Evolutionary conservation across 2,797 vertebrate species (phyloP).

Genomic region (Echiichthys vipera): DNA sequence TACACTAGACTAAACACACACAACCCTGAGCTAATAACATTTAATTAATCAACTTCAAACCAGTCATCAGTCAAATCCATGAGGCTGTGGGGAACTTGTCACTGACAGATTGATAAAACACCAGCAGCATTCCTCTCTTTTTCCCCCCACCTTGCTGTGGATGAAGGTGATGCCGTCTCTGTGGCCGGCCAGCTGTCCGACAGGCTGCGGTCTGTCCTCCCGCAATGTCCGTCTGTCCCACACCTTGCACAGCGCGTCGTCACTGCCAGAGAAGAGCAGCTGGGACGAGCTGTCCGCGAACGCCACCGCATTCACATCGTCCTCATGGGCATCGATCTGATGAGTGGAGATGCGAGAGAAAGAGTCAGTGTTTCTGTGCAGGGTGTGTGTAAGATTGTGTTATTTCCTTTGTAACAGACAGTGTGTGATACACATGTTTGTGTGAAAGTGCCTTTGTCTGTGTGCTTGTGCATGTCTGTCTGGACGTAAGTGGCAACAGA

Average conservation of each 20-base stretch:
- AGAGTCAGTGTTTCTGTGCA: constrained; percentile 20
- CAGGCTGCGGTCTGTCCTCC: constrained; percentile 92
- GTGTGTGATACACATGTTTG: not conserved
- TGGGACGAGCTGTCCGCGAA: constrained; percentile 93
- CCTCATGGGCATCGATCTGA: constrained; percentile 93
- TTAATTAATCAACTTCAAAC: constrained; percentile 1
- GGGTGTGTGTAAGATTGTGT: not conserved
- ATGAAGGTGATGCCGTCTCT: constrained; percentile 96
- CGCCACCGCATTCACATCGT: constrained; percentile 93
- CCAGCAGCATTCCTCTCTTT: constrained; percentile 4
- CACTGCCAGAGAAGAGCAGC: constrained; percentile 93
- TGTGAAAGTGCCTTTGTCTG: constrained; percentile 1
- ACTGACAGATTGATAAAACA: constrained; percentile 36
- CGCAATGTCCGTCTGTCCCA: constrained; percentile 94
- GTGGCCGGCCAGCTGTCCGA: constrained; percentile 93
- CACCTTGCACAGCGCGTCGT: constrained; percentile 94
- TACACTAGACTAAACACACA: not conserved
- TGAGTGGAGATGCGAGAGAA: not conserved
- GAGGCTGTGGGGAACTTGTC: constrained; percentile 9
- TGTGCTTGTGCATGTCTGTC: not conserved
- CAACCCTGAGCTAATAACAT: not conserved
- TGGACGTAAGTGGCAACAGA: not conserved
- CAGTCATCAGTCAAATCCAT: constrained; percentile 9
- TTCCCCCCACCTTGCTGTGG: constrained; percentile 89
- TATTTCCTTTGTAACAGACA: constrained; percentile 11